Conservation (phyloP, 2,797 vertebrate species). For the Pempheris klunzingeri region DNA sequence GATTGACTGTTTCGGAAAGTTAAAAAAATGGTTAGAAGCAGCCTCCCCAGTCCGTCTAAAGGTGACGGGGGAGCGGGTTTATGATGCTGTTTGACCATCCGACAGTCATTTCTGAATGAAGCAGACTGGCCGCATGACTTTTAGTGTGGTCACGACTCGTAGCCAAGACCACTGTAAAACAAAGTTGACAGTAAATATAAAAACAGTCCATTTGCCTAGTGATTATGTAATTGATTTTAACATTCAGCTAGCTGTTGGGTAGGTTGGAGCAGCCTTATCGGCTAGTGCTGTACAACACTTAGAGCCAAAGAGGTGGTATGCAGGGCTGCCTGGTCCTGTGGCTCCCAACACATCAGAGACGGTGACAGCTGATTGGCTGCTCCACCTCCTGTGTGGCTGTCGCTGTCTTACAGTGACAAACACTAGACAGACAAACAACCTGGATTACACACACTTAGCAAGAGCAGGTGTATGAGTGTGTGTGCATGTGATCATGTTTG, state of each 20-base stretch:
- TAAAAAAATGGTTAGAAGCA: not conserved
- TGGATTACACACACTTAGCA: slow-evolving; percentile 35
- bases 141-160: too few relatives aligned
- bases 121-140: not conserved
- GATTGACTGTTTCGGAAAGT: not conserved
- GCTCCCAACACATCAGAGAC: slow-evolving; percentile 51
- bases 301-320: slow-evolving; percentile 35
- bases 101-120: not conserved
- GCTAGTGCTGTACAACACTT: slow-evolving; percentile 7
- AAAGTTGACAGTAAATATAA: too few relatives aligned
- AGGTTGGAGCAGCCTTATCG: slow-evolving; percentile 11
- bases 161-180: too few relatives aligned
- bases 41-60: not conserved
- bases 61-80: not conserved
- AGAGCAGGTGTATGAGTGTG: not conserved
- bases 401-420: slow-evolving; percentile 36
- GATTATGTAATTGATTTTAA: not conserved
- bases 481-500: not conserved
- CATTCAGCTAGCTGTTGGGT: slow-evolving; percentile 11
- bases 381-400: slow-evolving; percentile 47
- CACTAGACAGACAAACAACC: slow-evolving; percentile 44
- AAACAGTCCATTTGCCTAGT: not conserved
- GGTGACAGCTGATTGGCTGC: slow-evolving; percentile 71
- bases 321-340: slow-evolving; percentile 10
- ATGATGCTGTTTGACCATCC: not conserved